Evolutionary conservation across 1,140 invertebrate genomes (phyloP).

Genomic region (Drosophila sturtevanti): DNA sequence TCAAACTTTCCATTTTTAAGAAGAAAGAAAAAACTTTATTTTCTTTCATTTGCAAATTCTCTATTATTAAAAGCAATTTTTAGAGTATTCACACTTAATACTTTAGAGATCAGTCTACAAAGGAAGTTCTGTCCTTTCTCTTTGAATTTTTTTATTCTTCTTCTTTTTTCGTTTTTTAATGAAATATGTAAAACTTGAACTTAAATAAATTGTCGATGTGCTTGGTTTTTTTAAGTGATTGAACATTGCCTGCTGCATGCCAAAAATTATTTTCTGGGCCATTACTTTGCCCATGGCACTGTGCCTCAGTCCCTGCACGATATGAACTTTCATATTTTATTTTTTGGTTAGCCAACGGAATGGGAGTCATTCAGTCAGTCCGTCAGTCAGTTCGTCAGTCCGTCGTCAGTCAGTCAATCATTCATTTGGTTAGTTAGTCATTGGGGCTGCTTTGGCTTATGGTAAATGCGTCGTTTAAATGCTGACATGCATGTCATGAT

Average conservation of each 20-base stretch:
- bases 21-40: too few species aligned
- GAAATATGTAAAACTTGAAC: conserved; percentile 38
- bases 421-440: conserved; percentile 6
- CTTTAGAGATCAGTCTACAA: conserved; percentile 2
- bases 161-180: conserved; percentile 37
- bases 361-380: not conserved
- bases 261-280: conserved; percentile 4
- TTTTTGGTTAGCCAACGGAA: not conserved
- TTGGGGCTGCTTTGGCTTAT: conserved; percentile 22
- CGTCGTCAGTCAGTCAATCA: conserved; percentile 9
- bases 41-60: too few species aligned
- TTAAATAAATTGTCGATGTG: conserved; percentile 12
- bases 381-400: conserved; percentile 3
- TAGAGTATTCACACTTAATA: not conserved
- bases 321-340: conserved; percentile 11
- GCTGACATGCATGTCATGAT: conserved; percentile 66
- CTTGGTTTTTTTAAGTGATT: conserved; percentile 19
- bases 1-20: too few species aligned
- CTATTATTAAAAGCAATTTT: too few species aligned
- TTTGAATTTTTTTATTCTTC: too few species aligned
- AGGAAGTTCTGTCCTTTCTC: not conserved
- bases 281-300: not conserved
- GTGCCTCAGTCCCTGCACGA: not conserved
- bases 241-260: conserved; percentile 13
- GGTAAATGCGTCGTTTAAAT: conserved; percentile 66